Conservation (phyloP, 1,140 invertebrate genomes). For the Tribolium madens region DNA sequence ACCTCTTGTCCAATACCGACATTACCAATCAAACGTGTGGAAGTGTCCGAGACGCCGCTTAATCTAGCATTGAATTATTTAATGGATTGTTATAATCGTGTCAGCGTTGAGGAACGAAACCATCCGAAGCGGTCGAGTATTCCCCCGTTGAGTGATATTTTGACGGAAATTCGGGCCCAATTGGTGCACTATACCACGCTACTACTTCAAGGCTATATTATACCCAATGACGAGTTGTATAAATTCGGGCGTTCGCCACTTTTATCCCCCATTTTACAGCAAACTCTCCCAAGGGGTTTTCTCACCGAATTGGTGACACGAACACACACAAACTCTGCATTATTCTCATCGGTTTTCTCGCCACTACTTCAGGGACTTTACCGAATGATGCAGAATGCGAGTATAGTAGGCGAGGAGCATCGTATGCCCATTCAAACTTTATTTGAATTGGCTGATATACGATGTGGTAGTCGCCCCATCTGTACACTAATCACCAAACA, state of each 20-base stretch:
- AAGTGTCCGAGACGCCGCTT: slow-evolving; percentile 63
- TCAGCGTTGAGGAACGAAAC: slow-evolving; percentile 76
- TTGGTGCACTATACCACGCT: slow-evolving; percentile 74
- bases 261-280: slow-evolving; percentile 72
- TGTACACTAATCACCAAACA: slow-evolving; percentile 82
- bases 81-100: slow-evolving; percentile 77
- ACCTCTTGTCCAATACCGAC: slow-evolving; percentile 61
- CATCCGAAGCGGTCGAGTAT: slow-evolving; percentile 77
- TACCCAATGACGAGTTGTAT: slow-evolving; percentile 43
- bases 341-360: slow-evolving; percentile 77
- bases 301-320: slow-evolving; percentile 74
- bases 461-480: slow-evolving; percentile 77
- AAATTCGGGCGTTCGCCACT: slow-evolving; percentile 66
- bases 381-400: slow-evolving; percentile 76
- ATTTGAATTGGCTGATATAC: slow-evolving; percentile 79
- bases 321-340: slow-evolving; percentile 68
- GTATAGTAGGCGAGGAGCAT: slow-evolving; percentile 78
- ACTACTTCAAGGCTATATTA: slow-evolving; percentile 68
- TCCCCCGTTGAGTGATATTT: slow-evolving; percentile 69
- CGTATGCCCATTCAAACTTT: slow-evolving; percentile 73
- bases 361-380: slow-evolving; percentile 79
- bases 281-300: slow-evolving; percentile 76
- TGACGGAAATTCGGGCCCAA: slow-evolving; percentile 73
- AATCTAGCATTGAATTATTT: slow-evolving; percentile 72
- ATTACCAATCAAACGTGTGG: slow-evolving; percentile 61